These are phyloP conservation scores for Drosophila lini DNA, from an alignment of 1,140 invertebrate species.

Conservation along the genomic window DNA sequence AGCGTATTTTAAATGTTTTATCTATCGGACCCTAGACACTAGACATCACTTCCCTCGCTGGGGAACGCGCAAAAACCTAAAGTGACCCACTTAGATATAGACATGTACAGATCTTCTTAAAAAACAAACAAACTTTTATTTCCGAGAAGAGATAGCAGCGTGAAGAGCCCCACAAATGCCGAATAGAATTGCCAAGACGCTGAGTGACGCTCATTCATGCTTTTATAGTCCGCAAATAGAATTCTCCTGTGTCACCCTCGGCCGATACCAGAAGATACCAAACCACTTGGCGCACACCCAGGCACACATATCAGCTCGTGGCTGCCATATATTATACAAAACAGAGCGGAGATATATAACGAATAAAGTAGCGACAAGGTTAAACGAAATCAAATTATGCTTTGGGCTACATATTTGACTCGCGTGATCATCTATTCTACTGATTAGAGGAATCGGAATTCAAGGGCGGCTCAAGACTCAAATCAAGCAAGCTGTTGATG, in stretches of 20 bases:
- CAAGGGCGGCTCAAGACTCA: conserved; percentile 25
- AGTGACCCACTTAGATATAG: conserved; percentile 33
- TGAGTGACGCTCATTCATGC: conserved; percentile 40
- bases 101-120: conserved; percentile 6
- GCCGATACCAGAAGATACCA: conserved; percentile 16
- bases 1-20: background rate
- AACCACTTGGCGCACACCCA: conserved; percentile 5
- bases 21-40: background rate
- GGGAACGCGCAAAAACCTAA: conserved; percentile 20
- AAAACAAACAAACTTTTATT: conserved; percentile 33
- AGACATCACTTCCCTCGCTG: conserved; percentile 1
- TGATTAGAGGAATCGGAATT: conserved; percentile 34
- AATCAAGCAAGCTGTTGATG: conserved; percentile 3
- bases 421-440: conserved; percentile 37
- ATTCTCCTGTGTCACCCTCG: conserved; percentile 27
- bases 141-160: conserved; percentile 21
- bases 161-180: conserved; percentile 10
- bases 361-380: conserved; percentile 51
- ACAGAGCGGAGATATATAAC: conserved; percentile 31
- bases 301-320: background rate
- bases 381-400: conserved; percentile 53
- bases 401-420: conserved; percentile 26
- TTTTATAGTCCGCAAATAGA: conserved; percentile 49
- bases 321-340: background rate
- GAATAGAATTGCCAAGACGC: conserved; percentile 11